Evolutionary conservation across 1,140 invertebrate species (phyloP), one percentile per base, ranked within the genome.

Genomic region (Scaptodrosophila lebanonensis): DNA sequence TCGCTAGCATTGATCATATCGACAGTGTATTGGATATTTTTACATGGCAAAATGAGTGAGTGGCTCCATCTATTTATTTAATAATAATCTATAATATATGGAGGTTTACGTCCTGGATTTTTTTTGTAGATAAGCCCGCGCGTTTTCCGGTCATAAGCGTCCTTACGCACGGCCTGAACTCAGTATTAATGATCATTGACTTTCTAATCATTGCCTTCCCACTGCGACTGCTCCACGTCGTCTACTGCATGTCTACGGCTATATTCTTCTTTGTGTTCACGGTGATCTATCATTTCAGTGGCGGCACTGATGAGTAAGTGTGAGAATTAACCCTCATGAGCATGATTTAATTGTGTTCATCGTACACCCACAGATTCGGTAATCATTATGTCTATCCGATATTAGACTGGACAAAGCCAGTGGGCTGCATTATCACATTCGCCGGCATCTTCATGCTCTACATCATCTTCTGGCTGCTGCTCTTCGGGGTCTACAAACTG

Each of bases 91-190:
- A 22, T 29, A 22, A 0, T 15, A n/a, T n/a, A n/a, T n/a, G n/a
- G n/a, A n/a, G n/a, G n/a, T n/a, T n/a, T n/a, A n/a, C n/a, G n/a
- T n/a, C n/a, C n/a, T 36, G 20, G 9, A 35, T 36, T 44, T 6
- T 40, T 9, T 40, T 47, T 53, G 0, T 36, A 86, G 84, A 85
- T 38, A 85, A 86, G 42, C 79, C 79, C 1, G 15, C 40, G 17
- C 72, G 79, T 18, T 86, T 69, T 60, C 79, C 84, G n/a, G 64
- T 42, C n/a, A 67, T 93, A 16, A 94, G 94, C 73, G 84, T 93
- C 9, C 88, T 93, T 77, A 88, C 91, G 7, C 95, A 96, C 68
- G 91, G 91, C 2, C 87, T 90, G 17, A 95, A 95, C 87, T 91
- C 91, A 1, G 48, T 92, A 1, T 87, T 93, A 36, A 94, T 95